phyloP scores from a whole-genome alignment of 2,888 invertebrate genomes.

The Nymphalis polychloros region DNA sequence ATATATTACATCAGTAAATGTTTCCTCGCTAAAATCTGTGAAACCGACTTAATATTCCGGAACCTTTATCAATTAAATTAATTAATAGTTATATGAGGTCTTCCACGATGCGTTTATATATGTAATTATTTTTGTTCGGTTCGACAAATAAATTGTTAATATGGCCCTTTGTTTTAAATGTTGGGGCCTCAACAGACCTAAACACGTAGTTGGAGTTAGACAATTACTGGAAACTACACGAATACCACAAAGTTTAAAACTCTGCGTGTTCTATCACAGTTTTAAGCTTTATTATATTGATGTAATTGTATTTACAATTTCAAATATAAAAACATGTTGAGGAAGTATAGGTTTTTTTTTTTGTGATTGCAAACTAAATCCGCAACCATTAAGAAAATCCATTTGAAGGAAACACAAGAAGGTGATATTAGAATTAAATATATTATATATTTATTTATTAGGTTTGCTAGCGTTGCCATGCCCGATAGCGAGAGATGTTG shows the following conservation, averaged over 20 bases:
- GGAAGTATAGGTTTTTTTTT: neutral
- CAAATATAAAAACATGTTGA: neutral
- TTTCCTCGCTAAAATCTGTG: too few species aligned
- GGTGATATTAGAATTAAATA: too few species aligned
- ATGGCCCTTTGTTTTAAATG: conserved; percentile 19
- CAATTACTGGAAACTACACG: conserved; percentile 41
- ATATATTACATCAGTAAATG: too few species aligned
- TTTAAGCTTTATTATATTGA: conserved; percentile 27
- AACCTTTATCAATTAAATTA: too few species aligned
- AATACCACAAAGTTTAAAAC: conserved; percentile 43
- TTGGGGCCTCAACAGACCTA: conserved; percentile 28
- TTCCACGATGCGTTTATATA: neutral
- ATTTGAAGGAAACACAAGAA: too few species aligned
- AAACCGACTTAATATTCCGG: too few species aligned
- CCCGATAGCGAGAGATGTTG: too few species aligned
- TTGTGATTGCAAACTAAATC: too few species aligned
- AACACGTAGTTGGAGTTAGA: conserved; percentile 43
- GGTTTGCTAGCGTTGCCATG: too few species aligned
- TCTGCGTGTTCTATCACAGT: conserved; percentile 31
- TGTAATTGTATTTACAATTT: conserved; percentile 29
- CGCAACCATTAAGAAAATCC: too few species aligned
- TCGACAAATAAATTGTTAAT: conserved; percentile 1
- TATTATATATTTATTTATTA: too few species aligned
- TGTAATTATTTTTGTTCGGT: neutral
- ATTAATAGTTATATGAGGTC: too few species aligned